Evolutionary conservation across 2,888 invertebrate species (phyloP).

Genomic region (Calameuta pallipes): DNA sequence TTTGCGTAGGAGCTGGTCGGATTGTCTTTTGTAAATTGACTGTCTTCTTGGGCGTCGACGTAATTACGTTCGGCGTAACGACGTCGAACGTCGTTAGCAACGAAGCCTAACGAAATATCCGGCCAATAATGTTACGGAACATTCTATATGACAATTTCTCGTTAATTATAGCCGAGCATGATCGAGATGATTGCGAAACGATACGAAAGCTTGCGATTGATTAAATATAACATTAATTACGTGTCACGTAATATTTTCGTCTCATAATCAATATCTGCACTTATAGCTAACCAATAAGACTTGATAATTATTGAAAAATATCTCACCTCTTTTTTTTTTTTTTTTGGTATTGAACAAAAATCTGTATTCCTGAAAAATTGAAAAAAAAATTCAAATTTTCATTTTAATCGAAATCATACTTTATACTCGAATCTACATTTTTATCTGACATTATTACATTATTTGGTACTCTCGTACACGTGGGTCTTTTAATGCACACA

Average conservation of each 20-base stretch:
- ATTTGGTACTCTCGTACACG: background rate
- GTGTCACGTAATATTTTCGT: background rate
- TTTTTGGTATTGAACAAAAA: background rate
- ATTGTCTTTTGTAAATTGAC: background rate
- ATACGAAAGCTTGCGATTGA: background rate
- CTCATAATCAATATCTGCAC: background rate
- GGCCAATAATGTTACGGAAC: background rate
- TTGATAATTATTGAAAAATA: too few relatives aligned
- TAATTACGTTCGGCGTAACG: background rate
- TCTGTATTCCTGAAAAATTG: background rate
- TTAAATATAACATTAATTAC: background rate
- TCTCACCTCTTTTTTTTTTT: background rate
- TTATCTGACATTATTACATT: background rate
- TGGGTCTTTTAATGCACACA: background rate
- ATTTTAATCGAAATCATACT: background rate
- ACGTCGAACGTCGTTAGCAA: background rate
- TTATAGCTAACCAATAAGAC: rapidly evolving
- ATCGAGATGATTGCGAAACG: background rate
- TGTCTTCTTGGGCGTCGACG: background rate
- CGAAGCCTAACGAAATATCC: background rate
- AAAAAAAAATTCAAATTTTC: background rate
- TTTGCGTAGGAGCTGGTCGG: background rate
- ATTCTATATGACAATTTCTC: background rate
- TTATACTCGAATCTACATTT: background rate
- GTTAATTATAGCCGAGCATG: background rate